A percentile compares a stretch with the other conserved stretches of the same genome.
phyloP scores from a whole-genome alignment of 1,140 invertebrate genomes.

The Lepidurus apus region DNA sequence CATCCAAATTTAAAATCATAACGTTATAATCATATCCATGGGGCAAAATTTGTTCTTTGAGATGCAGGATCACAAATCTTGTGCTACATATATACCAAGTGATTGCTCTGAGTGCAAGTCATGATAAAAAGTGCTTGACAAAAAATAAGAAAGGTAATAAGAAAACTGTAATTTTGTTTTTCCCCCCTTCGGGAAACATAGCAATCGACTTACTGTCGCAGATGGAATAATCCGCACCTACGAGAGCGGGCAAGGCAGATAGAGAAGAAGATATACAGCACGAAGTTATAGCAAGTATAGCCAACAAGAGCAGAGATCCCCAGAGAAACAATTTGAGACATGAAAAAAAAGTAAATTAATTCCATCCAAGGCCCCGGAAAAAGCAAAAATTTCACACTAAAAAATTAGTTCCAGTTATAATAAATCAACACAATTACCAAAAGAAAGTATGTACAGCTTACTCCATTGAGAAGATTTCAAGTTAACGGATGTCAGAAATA shows the following conservation, averaged over 20 bases:
- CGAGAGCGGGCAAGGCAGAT: constrained; percentile 27
- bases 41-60: too few species aligned
- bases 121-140: neutral
- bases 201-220: constrained; percentile 40
- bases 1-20: too few species aligned
- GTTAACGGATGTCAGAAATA: neutral
- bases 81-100: neutral
- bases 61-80: neutral
- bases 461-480: constrained; percentile 4
- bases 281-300: constrained; percentile 27
- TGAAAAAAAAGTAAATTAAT: constrained; percentile 36
- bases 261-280: constrained; percentile 28
- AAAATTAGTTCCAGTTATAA: constrained; percentile 33
- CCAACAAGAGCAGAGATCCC: constrained; percentile 27
- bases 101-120: neutral
- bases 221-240: constrained; percentile 42
- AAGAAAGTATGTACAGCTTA: constrained; percentile 30
- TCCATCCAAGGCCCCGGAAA: constrained; percentile 13
- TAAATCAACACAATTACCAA: constrained; percentile 26
- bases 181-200: neutral
- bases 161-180: neutral
- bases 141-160: neutral
- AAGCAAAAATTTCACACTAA: constrained; percentile 24
- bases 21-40: too few species aligned
- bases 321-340: constrained; percentile 32